A percentile compares a stretch with the other conserved stretches of the same genome.
phyloP scores from a whole-genome alignment of 2,797 vertebrate species.

The Cuculus canorus region DNA sequence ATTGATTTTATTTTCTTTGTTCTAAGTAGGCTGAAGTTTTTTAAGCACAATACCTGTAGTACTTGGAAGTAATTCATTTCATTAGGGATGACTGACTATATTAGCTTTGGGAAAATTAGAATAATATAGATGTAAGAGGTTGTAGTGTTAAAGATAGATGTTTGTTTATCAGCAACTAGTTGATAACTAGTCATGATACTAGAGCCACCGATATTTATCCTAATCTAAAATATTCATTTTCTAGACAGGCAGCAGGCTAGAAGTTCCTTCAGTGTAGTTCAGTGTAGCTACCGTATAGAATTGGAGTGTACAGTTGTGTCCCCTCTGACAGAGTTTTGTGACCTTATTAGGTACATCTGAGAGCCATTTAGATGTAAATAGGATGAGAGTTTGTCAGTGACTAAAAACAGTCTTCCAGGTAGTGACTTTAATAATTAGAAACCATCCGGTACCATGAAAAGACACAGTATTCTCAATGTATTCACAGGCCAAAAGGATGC shows the following conservation, averaged over 20 bases:
- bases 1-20: background rate
- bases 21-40: background rate
- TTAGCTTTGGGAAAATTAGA: background rate
- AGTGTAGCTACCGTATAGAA: background rate
- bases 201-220: background rate
- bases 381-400: conserved; percentile 6
- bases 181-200: background rate
- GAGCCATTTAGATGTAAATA: conserved; percentile 60
- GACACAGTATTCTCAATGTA: background rate
- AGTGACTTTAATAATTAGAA: conserved; percentile 49
- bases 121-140: background rate
- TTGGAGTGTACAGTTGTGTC: background rate
- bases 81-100: background rate
- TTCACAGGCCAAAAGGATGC: background rate
- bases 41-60: background rate
- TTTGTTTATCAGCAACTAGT: fast-evolving
- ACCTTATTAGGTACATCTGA: background rate
- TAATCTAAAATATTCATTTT: background rate
- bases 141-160: background rate
- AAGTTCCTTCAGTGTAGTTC: background rate
- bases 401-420: conserved; percentile 22
- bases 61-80: background rate
- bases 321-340: background rate
- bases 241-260: background rate
- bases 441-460: conserved; percentile 52